Evolutionary conservation across 1,140 invertebrate species (phyloP).

Genomic region (Danaus melanippus): DNA sequence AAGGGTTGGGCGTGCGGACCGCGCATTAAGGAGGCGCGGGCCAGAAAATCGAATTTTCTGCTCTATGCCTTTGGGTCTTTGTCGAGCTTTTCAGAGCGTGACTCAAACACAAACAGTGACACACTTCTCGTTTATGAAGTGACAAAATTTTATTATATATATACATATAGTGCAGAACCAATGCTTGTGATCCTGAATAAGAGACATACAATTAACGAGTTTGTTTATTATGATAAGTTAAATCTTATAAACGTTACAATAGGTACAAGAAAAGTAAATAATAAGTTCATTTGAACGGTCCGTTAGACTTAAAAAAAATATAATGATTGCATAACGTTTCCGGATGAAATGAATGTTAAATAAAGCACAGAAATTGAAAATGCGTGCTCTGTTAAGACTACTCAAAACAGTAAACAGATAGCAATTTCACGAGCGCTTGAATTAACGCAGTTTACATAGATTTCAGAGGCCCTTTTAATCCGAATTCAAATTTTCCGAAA

Average conservation of each 20-base stretch:
- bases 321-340: no score
- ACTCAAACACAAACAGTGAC: conserved; percentile 42
- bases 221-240: no score
- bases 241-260: no score
- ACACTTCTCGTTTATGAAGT: conserved; percentile 9
- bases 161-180: neutral
- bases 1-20: conserved; percentile 55
- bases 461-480: conserved; percentile 34
- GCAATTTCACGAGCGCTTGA: conserved; percentile 25
- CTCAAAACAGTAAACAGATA: conserved; percentile 21
- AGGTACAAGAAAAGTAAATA: no score
- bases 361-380: conserved; percentile 9
- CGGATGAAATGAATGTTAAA: conserved; percentile 6
- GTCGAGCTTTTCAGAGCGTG: conserved; percentile 55
- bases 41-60: conserved; percentile 69
- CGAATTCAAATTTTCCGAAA: conserved; percentile 56
- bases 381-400: conserved; percentile 6
- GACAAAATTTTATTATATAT: conserved; percentile 18
- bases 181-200: no score
- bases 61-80: conserved; percentile 50
- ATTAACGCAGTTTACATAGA: conserved; percentile 35
- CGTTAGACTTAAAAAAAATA: no score
- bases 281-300: no score
- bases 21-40: conserved; percentile 51
- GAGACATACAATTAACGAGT: no score